Conservation (phyloP, 2,797 vertebrate genomes). For the Labeo calbasu region DNA sequence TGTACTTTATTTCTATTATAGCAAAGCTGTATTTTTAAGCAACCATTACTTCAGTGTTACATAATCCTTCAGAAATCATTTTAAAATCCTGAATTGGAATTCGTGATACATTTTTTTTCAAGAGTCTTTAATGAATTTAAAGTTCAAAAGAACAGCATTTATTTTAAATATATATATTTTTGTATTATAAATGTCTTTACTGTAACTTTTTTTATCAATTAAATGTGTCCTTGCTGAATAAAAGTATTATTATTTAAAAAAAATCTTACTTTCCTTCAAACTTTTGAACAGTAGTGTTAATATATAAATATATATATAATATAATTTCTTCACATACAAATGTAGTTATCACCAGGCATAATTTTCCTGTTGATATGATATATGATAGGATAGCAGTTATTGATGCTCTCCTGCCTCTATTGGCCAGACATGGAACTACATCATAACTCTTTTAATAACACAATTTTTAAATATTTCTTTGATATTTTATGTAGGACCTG, state of each 20-base stretch:
- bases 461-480: neutral
- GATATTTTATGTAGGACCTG: constrained; percentile 78
- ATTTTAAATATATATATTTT: too few species aligned
- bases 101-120: too few species aligned
- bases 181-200: too few species aligned
- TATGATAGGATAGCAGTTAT: neutral
- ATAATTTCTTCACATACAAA: neutral
- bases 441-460: neutral
- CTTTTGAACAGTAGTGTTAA: too few species aligned
- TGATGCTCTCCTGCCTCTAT: neutral
- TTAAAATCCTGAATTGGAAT: neutral
- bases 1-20: neutral
- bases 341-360: neutral
- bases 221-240: too few species aligned
- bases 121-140: too few species aligned
- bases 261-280: neutral
- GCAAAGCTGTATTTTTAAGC: neutral
- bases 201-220: too few species aligned
- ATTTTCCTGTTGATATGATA: neutral
- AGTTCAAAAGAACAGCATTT: too few species aligned
- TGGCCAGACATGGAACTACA: neutral
- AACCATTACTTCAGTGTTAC: neutral
- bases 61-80: neutral
- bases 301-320: too few species aligned
- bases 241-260: too few species aligned